phyloP scores from a whole-genome alignment of 2,888 invertebrate genomes.

The Caenorhabditis sp. region DNA sequence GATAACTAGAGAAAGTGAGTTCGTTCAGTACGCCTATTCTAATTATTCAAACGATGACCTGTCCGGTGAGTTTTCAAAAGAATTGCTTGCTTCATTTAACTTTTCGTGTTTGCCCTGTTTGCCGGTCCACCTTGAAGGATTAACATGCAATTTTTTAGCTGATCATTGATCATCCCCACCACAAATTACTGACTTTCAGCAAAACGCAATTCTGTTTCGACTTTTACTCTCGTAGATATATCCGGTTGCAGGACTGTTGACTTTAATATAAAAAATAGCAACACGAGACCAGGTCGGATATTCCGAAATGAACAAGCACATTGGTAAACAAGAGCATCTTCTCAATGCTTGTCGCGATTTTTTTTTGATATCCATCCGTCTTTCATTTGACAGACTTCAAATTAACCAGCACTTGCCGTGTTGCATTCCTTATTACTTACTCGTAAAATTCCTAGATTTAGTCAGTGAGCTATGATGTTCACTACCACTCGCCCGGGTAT shows the following conservation, averaged over 20 bases:
- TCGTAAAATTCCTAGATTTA: conserved; percentile 18
- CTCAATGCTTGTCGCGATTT: conserved; percentile 32
- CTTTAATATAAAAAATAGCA: conserved; percentile 16
- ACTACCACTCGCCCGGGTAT: conserved; percentile 37
- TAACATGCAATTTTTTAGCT: background rate
- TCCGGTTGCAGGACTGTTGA: too few species aligned
- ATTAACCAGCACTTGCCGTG: background rate
- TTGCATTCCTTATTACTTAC: background rate
- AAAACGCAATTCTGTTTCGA: too few species aligned
- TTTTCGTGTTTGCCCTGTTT: conserved; percentile 10
- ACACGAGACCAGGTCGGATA: conserved; percentile 3
- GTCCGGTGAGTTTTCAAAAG: conserved; percentile 12
- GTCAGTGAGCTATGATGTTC: conserved; percentile 14
- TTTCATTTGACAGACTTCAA: conserved; percentile 20
- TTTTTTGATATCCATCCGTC: conserved; percentile 39
- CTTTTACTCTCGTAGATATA: background rate
- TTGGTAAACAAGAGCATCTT: conserved; percentile 49
- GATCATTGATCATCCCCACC: conserved; percentile 3
- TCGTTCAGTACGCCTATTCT: conserved; percentile 14
- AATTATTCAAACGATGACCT: conserved; percentile 21
- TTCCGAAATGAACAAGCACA: conserved; percentile 51
- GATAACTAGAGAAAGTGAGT: conserved; percentile 62
- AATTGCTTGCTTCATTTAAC: background rate
- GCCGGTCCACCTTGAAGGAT: too few species aligned
- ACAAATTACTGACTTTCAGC: too few species aligned